Evolutionary conservation across 92 coral and sea anemone genomes (phyloP), one percentile per base, ranked within the genome.

Genomic region (Siderastrea siderea): DNA sequence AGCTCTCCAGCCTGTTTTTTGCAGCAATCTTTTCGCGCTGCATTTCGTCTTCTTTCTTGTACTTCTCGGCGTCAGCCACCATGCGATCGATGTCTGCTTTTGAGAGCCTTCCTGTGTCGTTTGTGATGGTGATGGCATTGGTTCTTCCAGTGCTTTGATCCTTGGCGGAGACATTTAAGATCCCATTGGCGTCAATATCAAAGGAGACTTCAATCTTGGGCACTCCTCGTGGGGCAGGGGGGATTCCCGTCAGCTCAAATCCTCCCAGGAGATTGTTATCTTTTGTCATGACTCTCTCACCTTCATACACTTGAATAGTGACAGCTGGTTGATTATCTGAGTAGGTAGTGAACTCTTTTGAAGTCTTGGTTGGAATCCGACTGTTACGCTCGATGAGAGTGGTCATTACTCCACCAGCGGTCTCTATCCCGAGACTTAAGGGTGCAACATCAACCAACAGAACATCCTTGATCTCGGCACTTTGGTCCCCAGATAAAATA

Each of bases 1-100:
- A 95, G 91, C 96, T 95, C 74, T 95, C 98, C 86, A 95, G 76
- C 15, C 88, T 73, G 84, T 95, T 95, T 89, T 93, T 95, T 50
- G 98, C 88, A 69, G 88, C 92, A 50, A 95, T 90, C 69, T 86
- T 87, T 16, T 93, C 96, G 7, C 93, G 83, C 75, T 91, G 94
- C 60, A 85, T 83, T 53, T 95, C 92, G 67, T 95, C 98, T 1
- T 93, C 98, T 49, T 90, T 96, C 62, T 93, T 93, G 93, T 84
- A 95, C 89, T 90, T 90, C 59, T 83, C 86, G 17, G 94, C 94
- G 5, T 91, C 94, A 26, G 17, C 47, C n/a, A 91, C 94, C 94
- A 91, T 91, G 73, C 88, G 85, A 9, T 91, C 91, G 55, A 91
- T 91, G 47, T 91, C 94, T 9, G 86, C 94, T 60, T 91, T 91